Base-by-base conservation (phyloP, 1,140 invertebrate species). In the Stegodyphus mimosarum region DNA sequence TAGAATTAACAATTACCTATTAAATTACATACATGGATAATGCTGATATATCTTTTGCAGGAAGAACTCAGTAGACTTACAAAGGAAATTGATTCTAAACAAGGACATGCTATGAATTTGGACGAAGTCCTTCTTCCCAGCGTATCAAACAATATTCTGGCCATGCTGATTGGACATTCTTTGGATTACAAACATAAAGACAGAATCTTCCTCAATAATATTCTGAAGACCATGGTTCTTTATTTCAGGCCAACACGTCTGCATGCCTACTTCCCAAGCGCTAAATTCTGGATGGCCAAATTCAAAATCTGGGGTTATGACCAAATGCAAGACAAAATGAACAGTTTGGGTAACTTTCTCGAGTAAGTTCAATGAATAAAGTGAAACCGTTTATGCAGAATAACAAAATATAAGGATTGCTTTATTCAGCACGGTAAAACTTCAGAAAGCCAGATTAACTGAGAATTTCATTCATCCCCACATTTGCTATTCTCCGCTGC, bases 281-380 rank as follows among this genome's bases (percentile, higher is more conserved):
- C 87, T 13, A 87, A 87, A 52, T 17, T 81, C 9, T 88, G 88
- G 72, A 87, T 89, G 10, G 76, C 84, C 0, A 86, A 87, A 0
- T 86, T 83, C 0, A 87, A 87, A 72, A 88, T 89, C n/a, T 88
- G 88, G 73, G 80, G 52, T 5, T 88, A 88, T 9, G 86, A 86
- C 7, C 67, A 87, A 52, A 55, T 51, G 6, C 18, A 50, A 71
- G 6, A 15, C 7, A 7, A 13, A 92, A 64, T 87, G 89, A 33
- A 53, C 10, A 63, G 48, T 17, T n/a, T 67, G 15, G 2, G 10
- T 7, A n/a, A 13, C 7, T 17, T 67, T 9, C 7, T 51, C 17
- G 74, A 74, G 55, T 33, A 15, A 60, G 55, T 10, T 13, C 55
- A 15, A 60, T 60, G 5, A 60, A 9, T 9, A 60, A 15, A 9